Base-by-base conservation (phyloP, 2,797 vertebrate species). In the Aselliscus stoliczkanus region DNA sequence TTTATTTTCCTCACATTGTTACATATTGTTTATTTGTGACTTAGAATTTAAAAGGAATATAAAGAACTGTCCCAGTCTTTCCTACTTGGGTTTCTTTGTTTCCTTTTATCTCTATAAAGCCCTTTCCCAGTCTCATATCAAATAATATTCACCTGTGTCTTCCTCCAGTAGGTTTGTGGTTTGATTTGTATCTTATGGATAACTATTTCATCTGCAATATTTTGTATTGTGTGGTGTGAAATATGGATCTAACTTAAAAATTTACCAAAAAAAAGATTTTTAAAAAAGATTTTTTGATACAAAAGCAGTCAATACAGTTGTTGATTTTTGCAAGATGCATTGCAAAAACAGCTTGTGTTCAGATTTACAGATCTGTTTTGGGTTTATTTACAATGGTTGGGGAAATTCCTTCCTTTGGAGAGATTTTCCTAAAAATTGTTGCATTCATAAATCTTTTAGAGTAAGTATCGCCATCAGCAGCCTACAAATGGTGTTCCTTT, bases 371-470 rank as follows among this genome's bases (percentile, higher is more conserved):
- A n/a, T 70, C 64, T 89, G 56, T 94, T 85, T 93, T 15, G 42
- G 20, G 52, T n/a, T 21, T 95, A 50, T 85, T 88, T 96, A 60
- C 25, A 88, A 20, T 80, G 50, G 50, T 54, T 88, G 64, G 1
- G 52, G 42, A n/a, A 97, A 90, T 87, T 39, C 47, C 2, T 93
- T 5, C 29, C 82, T 93, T 81, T 77, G 62, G 84, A 85, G 25
- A 77, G 44, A 70, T 70, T 85, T 94, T 65, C 65, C 77, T 89
- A 44, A 91, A 93, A 64, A 27, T 92, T 92, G 58, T 77, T 77
- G 67, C 25, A 4, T 92, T 88, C 73, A 69, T 94, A 92, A 95
- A 90, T 97, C 96, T 96, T 96, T 69, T 77, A 93, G 94, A 95
- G 75, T 96, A 95, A 96, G 94, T 96, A 89, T 87, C 60, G 75